Conservation (phyloP, 1,140 invertebrate species). For the Drosophila pandora region DNA sequence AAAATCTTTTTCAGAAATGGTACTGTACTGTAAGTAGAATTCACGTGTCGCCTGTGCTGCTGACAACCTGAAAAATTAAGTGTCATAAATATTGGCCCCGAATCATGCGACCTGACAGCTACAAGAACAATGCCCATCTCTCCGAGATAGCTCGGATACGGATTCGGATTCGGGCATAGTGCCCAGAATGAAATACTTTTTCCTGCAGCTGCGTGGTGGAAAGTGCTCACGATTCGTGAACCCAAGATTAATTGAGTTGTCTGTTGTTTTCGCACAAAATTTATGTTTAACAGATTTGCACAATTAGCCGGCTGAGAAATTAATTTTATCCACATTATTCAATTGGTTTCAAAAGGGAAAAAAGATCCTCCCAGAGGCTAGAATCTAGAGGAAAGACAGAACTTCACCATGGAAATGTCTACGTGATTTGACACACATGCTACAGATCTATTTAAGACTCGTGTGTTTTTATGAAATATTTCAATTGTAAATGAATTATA, state of each 20-base stretch:
- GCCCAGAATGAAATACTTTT: slow-evolving; percentile 49
- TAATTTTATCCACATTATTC: slow-evolving; percentile 36
- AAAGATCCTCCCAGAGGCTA: slow-evolving; percentile 3
- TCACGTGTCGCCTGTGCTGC: slow-evolving; percentile 36
- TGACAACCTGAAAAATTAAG: slow-evolving; percentile 64
- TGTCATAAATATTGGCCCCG: slow-evolving; percentile 40
- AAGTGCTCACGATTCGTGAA: slow-evolving; percentile 25
- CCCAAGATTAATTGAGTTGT: slow-evolving; percentile 67
- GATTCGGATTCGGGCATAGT: slow-evolving; percentile 44
- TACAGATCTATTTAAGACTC: slow-evolving; percentile 3
- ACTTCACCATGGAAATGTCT: slow-evolving; percentile 38
- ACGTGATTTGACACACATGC: slow-evolving; percentile 18
- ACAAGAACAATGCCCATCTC: slow-evolving; percentile 41
- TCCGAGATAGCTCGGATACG: slow-evolving; percentile 6
- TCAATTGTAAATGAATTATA: slow-evolving; percentile 7
- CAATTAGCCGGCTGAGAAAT: slow-evolving; percentile 63
- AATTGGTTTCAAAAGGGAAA: slow-evolving; percentile 26
- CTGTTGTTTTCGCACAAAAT: slow-evolving; percentile 54
- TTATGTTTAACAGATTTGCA: slow-evolving; percentile 66
- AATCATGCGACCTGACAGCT: slow-evolving; percentile 33
- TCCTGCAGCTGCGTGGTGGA: slow-evolving; percentile 22
- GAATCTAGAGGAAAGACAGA: slow-evolving; percentile 1
- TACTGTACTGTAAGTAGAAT: slow-evolving; percentile 53
- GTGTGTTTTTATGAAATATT: background rate
- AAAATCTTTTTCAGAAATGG: slow-evolving; percentile 40